These are phyloP conservation scores for Nomada goodeniana DNA, from an alignment of 2,888 invertebrate species.

Conservation along the genomic window DNA sequence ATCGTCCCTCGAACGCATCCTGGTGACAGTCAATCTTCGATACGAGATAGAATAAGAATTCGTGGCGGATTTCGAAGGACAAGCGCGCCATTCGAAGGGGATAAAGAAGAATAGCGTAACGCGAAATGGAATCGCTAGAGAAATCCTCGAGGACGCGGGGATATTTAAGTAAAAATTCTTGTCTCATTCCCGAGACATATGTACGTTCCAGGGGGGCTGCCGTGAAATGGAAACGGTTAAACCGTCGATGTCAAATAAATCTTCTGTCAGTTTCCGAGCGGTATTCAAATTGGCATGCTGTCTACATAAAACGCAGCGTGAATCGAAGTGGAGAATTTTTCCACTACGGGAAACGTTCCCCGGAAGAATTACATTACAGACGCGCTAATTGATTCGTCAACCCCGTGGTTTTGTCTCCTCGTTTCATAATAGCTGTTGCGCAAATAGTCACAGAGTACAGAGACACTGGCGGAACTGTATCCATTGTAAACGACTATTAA, in stretches of 20 bases:
- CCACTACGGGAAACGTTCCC: no score
- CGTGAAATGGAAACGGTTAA: slow-evolving; percentile 32
- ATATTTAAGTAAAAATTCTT: slow-evolving; percentile 45
- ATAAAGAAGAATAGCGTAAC: no score
- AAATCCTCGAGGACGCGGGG: background rate
- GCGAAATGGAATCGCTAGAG: background rate
- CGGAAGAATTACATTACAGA: no score
- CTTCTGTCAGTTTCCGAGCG: background rate
- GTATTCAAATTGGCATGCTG: slow-evolving; percentile 4
- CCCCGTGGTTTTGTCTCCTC: no score
- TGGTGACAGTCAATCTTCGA: background rate
- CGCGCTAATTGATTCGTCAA: no score
- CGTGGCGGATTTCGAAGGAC: background rate
- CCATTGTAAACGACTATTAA: no score
- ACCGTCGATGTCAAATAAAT: slow-evolving; percentile 36
- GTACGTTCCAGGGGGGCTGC: background rate
- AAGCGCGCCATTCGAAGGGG: background rate
- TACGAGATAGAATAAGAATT: background rate
- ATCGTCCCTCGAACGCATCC: background rate
- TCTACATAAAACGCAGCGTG: background rate
- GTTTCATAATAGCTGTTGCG: no score
- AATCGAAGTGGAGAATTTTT: background rate
- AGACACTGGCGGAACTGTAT: no score
- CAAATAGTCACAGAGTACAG: no score
- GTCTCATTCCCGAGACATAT: background rate